Conservation (phyloP, 2,113 vertebrate species). For the Ellobius talpinus region DNA sequence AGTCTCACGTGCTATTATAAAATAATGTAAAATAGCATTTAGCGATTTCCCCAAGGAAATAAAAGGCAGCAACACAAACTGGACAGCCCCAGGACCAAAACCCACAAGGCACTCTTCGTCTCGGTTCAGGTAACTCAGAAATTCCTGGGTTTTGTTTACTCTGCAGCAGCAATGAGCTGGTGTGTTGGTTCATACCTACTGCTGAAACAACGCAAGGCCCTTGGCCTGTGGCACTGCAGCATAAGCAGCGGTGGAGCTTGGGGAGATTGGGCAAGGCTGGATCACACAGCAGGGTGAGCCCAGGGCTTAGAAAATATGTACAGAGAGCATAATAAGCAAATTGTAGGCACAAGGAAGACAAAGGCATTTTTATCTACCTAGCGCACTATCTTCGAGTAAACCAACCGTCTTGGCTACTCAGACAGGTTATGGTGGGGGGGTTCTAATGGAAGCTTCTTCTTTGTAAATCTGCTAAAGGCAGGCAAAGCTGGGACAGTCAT, state of each 20-base stretch:
- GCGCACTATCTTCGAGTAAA: constrained; percentile 47
- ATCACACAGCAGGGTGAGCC: not conserved
- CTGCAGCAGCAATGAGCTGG: not conserved
- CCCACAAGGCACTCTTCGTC: not conserved
- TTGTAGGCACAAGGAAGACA: not conserved
- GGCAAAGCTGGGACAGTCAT: not conserved
- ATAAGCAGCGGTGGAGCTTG: not conserved
- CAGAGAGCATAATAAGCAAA: not conserved
- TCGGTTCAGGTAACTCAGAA: not conserved
- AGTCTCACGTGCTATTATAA: not conserved
- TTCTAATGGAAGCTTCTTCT: not conserved
- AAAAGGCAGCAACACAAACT: not conserved
- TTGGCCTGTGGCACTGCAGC: not conserved
- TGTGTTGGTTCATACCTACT: not conserved
- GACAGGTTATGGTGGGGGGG: not conserved
- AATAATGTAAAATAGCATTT: not conserved
- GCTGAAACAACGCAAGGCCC: not conserved
- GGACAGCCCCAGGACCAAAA: not conserved
- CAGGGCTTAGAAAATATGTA: not conserved
- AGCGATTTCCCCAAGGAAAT: not conserved
- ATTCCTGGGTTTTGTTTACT: constrained; percentile 14
- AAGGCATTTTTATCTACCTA: constrained; percentile 6
- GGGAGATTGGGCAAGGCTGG: not conserved
- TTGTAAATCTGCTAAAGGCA: not conserved
- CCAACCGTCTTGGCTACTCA: not conserved